These are phyloP conservation scores for Sturnus vulgaris DNA, from an alignment of 2,113 vertebrate genomes.

Conservation along the genomic window DNA sequence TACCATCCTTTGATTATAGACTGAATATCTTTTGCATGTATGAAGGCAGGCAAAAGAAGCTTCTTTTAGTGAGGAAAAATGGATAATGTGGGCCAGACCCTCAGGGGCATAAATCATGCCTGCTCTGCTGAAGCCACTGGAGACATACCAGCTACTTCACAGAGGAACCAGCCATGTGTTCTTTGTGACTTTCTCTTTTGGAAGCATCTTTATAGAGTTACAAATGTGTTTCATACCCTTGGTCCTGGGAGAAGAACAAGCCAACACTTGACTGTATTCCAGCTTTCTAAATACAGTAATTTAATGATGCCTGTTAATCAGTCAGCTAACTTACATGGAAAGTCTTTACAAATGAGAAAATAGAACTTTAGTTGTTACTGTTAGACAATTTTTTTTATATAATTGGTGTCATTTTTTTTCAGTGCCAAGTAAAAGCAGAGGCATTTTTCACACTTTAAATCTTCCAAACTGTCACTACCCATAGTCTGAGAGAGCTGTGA, in stretches of 20 bases:
- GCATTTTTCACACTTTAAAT: constrained; percentile 37
- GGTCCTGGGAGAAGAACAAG: constrained; percentile 7
- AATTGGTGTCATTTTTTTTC: neutral
- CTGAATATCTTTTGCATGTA: neutral
- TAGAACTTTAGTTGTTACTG: neutral
- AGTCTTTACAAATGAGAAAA: constrained; percentile 42
- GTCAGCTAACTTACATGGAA: neutral
- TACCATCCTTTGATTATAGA: neutral
- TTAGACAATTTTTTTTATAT: neutral
- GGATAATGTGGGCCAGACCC: neutral
- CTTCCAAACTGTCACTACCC: constrained; percentile 20
- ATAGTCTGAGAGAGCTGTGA: neutral
- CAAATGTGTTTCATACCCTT: constrained; percentile 57
- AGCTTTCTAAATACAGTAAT: constrained; percentile 27
- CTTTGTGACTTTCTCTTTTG: constrained; percentile 7
- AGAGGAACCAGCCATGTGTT: neutral
- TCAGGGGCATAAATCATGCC: neutral
- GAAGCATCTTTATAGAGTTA: constrained; percentile 22
- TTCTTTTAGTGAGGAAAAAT: constrained; percentile 20
- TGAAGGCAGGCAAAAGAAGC: neutral
- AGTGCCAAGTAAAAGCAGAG: constrained; percentile 8
- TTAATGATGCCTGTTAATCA: constrained; percentile 7
- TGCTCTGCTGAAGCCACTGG: neutral
- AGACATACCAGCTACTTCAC: neutral
- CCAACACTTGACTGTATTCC: neutral